A percentile compares a stretch with the other conserved stretches of the same genome.
Conservation (phyloP, 1,140 invertebrate genomes). For the Polypedilum pembai region DNA sequence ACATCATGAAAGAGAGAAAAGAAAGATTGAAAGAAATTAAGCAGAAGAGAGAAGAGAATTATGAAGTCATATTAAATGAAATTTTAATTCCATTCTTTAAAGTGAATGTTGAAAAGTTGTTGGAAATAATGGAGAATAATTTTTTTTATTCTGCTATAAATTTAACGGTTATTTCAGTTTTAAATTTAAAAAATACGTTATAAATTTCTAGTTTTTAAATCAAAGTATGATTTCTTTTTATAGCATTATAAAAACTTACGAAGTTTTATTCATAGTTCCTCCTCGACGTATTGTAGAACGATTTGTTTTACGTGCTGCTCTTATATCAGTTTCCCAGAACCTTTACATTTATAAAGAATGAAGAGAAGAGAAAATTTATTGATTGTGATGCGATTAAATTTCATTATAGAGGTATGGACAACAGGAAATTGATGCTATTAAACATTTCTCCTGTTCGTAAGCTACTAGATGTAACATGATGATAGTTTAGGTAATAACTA, state of each 20-base stretch:
- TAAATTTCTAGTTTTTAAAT: too few relatives aligned
- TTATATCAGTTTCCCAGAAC: conserved; percentile 73
- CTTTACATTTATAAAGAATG: conserved; percentile 32
- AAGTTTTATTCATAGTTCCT: conserved; percentile 43
- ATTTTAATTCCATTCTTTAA: not conserved
- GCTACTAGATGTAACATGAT: not conserved
- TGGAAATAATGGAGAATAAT: not conserved
- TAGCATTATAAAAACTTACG: conserved; percentile 37
- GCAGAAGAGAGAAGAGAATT: too few relatives aligned
- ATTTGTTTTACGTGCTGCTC: conserved; percentile 58
- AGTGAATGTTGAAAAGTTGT: not conserved
- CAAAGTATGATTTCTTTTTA: not conserved
- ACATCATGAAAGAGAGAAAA: conserved; percentile 11
- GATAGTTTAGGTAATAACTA: conserved; percentile 1
- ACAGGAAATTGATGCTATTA: conserved; percentile 15
- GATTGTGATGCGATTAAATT: conserved; percentile 27
- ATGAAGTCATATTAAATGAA: not conserved
- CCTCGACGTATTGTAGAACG: conserved; percentile 43
- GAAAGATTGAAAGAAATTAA: not conserved
- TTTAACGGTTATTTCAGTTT: too few relatives aligned
- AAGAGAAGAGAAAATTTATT: not conserved
- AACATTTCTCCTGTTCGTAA: not conserved
- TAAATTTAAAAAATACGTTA: too few relatives aligned
- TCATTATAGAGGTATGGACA: conserved; percentile 4
- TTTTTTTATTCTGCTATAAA: too few relatives aligned